Conservation (phyloP, 2,888 invertebrate species). For the Lathronympha strigana region DNA sequence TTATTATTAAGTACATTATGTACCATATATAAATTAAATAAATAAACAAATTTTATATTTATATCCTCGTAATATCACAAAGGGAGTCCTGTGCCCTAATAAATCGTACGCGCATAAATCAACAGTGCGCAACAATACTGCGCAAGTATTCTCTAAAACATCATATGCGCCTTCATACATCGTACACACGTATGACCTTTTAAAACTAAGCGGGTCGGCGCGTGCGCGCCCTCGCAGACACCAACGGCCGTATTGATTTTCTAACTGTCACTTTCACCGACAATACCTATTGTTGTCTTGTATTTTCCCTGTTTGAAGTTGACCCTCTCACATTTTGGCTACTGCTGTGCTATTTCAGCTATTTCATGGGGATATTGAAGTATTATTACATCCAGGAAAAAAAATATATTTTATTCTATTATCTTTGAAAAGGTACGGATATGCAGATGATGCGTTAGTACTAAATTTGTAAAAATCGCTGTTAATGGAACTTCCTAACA, state of each 20-base stretch:
- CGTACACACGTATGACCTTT: conserved; percentile 33
- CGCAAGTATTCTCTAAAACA: not conserved
- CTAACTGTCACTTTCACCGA: conserved; percentile 74
- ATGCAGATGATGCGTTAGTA: too few relatives aligned
- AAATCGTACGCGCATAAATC: conserved; percentile 57
- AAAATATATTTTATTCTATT: too few relatives aligned
- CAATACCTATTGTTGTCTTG: not conserved
- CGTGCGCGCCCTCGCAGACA: conserved; percentile 80
- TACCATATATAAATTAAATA: not conserved
- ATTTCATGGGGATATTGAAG: not conserved
- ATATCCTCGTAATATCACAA: conserved; percentile 3
- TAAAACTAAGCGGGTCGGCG: conserved; percentile 53
- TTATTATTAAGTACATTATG: too few relatives aligned
- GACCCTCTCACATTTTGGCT: not conserved
- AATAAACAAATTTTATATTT: not conserved
- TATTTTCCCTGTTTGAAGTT: not conserved
- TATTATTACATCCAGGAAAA: too few relatives aligned
- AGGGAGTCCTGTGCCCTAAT: conserved; percentile 53
- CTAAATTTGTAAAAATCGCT: too few relatives aligned
- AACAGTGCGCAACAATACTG: conserved; percentile 46
- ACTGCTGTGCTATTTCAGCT: not conserved
- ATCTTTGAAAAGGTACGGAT: too few relatives aligned
- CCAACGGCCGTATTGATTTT: conserved; percentile 83
- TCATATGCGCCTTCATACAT: not conserved
- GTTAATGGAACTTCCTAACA: too few relatives aligned